Conservation (phyloP, 2,113 vertebrate genomes). For the Equus quagga region DNA sequence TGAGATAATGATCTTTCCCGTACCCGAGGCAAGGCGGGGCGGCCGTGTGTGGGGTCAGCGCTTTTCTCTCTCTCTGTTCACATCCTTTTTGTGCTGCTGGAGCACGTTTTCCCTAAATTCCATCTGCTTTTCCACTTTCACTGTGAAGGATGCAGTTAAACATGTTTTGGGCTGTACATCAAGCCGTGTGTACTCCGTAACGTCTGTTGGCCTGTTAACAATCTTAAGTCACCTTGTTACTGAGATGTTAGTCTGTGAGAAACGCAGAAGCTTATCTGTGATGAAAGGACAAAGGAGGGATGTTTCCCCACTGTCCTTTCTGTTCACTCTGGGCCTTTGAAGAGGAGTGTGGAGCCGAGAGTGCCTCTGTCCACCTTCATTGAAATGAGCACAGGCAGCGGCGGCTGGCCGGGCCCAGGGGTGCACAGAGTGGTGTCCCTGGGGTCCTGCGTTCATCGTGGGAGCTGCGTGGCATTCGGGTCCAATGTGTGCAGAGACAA, state of each 20-base stretch:
- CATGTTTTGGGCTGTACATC: background rate
- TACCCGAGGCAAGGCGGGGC: background rate
- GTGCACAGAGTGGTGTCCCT: background rate
- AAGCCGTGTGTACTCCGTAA: background rate
- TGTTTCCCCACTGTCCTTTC: background rate
- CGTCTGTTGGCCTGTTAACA: background rate
- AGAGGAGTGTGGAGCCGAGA: conserved; percentile 55
- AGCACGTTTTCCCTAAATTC: background rate
- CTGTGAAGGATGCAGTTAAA: background rate
- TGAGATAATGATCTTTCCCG: background rate
- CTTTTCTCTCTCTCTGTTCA: background rate
- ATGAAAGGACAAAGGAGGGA: background rate
- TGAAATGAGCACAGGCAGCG: conserved; percentile 19
- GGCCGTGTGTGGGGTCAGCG: fast-evolving
- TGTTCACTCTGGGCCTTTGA: background rate
- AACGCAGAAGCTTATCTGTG: background rate
- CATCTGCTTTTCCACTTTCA: conserved; percentile 30
- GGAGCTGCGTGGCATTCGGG: background rate
- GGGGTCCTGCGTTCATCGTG: background rate
- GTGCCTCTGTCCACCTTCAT: conserved; percentile 63
- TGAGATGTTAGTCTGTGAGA: background rate
- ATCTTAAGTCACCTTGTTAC: conserved; percentile 2
- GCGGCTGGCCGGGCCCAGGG: background rate
- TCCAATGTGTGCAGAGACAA: fast-evolving
- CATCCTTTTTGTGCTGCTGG: background rate